These are phyloP conservation scores for Strix occidentalis DNA, from an alignment of 2,797 vertebrate species.

Conservation along the genomic window DNA sequence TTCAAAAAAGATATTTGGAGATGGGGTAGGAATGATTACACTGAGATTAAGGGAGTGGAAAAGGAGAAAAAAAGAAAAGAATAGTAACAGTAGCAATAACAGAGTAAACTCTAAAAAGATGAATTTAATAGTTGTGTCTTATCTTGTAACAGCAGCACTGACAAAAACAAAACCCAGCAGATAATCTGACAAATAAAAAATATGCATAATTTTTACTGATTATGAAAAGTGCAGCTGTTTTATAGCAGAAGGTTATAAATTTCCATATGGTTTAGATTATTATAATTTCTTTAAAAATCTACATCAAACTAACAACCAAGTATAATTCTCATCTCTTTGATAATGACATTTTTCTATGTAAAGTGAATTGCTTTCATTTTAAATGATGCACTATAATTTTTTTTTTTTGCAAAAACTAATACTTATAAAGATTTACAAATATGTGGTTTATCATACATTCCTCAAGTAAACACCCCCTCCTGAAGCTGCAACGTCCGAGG, in stretches of 20 bases:
- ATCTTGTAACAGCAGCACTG: constrained; percentile 18
- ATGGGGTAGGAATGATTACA: neutral
- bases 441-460: neutral
- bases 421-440: constrained; percentile 2
- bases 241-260: constrained; percentile 57
- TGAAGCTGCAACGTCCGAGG: constrained; percentile 28
- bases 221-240: constrained; percentile 61
- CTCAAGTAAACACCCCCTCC: constrained; percentile 21
- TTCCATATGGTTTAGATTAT: constrained; percentile 63
- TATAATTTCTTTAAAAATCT: constrained; percentile 60
- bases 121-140: constrained; percentile 41
- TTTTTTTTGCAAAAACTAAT: constrained; percentile 8
- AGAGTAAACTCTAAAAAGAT: constrained; percentile 2
- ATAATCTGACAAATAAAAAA: constrained; percentile 68
- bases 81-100: neutral
- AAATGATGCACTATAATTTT: neutral
- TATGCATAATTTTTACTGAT: constrained; percentile 51
- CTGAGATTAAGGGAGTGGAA: neutral
- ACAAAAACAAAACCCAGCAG: constrained; percentile 57
- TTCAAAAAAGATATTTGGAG: neutral
- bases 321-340: neutral
- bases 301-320: constrained; percentile 17
- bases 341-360: constrained; percentile 7
- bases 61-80: neutral
- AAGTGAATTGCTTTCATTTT: constrained; percentile 34